Base-by-base conservation (phyloP, 2,797 vertebrate species). In the Eutrigla gurnardus region DNA sequence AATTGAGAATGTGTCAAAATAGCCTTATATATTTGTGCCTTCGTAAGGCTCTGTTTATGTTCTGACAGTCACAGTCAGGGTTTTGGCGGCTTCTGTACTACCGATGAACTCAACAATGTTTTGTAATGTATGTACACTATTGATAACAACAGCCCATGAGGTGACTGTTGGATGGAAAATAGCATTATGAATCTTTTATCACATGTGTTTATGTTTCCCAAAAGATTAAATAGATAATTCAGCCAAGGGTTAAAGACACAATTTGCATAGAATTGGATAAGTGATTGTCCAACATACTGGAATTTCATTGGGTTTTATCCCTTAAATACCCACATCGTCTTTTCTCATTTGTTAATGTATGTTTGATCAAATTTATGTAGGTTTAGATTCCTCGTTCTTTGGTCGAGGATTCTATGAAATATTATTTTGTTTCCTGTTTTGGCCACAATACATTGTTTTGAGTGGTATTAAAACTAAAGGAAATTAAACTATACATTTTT, bases 121-220 rank as follows among this genome's bases (percentile, higher is more conserved):
- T 52, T 63, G 14, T 12, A 11, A 14, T 35, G 15, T 43, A 50
- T 13, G 18, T 25, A 60, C 36, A 60, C 1, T 49, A 12, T 65
- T 14, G 40, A 60, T 61, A 80, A 61, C 57, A 55, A 13, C 25
- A 50, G 7, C 36, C n/a, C 57, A 50, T 62, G 9, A 11, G 37
- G 14, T 33, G 7, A 50, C 45, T 52, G 45, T 10, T 57, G n/a
- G 37, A 1, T 63, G 37, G 49, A n/a, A 37, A 43, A 46, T 42
- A 25, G 11, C 6, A 37, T 13, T 65, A 32, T 33, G 2, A 42
- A 53, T 42, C 5, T 40, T 52, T 17, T 42, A 49, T 33, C 4
- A 50, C 7, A 42, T 5, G 17, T n/a, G 1, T 37, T 58, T 37
- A 4, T 7, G 18, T 50, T 50, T 39, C 45, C 18, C 59, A 10